Percentiles rank a stretch among this genome's conserved stretches.
Conservation (phyloP, 2,113 vertebrate genomes). For the Hippocampus zosterae region DNA sequence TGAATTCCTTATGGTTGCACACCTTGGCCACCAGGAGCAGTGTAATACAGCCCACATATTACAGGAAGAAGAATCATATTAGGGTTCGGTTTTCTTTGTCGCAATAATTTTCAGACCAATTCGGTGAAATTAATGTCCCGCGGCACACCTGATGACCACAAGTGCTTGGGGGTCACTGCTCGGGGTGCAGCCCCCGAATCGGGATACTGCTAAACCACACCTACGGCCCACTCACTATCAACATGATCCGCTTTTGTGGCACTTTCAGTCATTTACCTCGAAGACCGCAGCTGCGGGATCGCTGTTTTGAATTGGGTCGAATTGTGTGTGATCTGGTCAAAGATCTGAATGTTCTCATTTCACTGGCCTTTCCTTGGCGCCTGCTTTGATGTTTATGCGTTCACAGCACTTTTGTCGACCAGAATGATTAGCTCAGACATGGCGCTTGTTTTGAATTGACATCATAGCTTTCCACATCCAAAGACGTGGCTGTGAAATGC, state of each 20-base stretch:
- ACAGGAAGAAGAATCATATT: neutral
- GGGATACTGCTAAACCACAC: neutral
- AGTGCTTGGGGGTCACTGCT: neutral
- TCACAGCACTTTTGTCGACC: neutral
- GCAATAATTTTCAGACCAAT: no score
- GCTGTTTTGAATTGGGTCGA: neutral
- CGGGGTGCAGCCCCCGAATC: neutral
- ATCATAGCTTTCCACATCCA: constrained; percentile 7
- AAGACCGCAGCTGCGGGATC: neutral
- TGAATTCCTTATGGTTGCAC: neutral
- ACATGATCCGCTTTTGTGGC: neutral
- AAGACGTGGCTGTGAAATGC: neutral
- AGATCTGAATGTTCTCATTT: neutral
- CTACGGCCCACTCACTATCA: neutral
- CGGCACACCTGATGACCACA: neutral
- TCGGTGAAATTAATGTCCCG: no score
- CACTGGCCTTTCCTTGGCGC: constrained; percentile 5
- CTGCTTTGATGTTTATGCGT: neutral
- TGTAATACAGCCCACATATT: neutral
- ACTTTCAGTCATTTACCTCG: constrained; percentile 1
- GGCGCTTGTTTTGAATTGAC: constrained; percentile 17
- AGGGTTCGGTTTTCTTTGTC: no score
- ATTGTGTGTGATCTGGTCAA: constrained; percentile 1
- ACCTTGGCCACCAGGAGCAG: neutral
- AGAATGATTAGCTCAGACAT: constrained; percentile 6